Percentiles rank a stretch among this genome's conserved stretches.
Conservation (phyloP, 2,113 vertebrate genomes). For the Dasypus novemcinctus region DNA sequence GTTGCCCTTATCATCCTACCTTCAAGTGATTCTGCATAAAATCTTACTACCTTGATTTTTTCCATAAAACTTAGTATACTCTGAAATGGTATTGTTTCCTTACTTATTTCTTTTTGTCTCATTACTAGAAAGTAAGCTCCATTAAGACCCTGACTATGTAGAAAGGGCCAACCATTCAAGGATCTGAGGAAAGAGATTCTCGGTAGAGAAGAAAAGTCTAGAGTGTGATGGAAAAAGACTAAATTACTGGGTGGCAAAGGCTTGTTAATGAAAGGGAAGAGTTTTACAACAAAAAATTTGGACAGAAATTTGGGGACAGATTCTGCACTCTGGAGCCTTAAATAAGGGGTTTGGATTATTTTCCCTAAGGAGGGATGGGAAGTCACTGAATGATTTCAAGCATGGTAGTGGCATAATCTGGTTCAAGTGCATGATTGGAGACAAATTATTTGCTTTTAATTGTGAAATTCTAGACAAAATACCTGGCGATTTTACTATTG, state of each 20-base stretch:
- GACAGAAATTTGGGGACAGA: neutral
- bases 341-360: neutral
- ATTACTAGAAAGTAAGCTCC: too few species aligned
- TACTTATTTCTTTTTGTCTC: too few species aligned
- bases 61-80: too few species aligned
- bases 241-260: neutral
- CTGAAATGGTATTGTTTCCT: too few species aligned
- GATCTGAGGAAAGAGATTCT: neutral
- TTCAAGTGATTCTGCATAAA: too few species aligned
- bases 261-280: neutral
- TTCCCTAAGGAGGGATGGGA: neutral
- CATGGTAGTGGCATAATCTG: neutral
- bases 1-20: too few species aligned
- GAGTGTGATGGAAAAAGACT: neutral
- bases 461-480: neutral
- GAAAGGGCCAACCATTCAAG: neutral
- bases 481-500: neutral
- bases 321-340: neutral
- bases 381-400: neutral
- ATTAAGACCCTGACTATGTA: too few species aligned
- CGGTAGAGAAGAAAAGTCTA: neutral
- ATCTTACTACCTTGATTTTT: too few species aligned
- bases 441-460: neutral
- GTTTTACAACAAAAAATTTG: neutral
- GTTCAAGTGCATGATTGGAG: neutral